These are phyloP conservation scores for Montipora foliosa DNA, from an alignment of 64 coral and sea anemone species.

Conservation along the genomic window DNA sequence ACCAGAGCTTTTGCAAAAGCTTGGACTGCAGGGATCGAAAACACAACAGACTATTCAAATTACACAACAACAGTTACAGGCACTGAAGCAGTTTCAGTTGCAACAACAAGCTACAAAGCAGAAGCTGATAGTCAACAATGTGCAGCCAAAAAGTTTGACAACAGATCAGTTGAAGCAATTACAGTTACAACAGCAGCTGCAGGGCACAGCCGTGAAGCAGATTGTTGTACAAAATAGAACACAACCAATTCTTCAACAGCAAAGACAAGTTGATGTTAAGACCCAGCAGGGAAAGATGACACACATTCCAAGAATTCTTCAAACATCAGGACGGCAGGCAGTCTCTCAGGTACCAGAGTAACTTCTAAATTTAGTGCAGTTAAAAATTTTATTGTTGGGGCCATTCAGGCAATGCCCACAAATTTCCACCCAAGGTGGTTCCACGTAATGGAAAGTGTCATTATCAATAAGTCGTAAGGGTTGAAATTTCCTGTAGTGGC, in stretches of 20 bases:
- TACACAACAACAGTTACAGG: constrained; percentile 88
- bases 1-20: constrained; percentile 86
- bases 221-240: constrained; percentile 48
- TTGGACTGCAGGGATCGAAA: constrained; percentile 80
- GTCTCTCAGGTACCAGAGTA: constrained; percentile 18
- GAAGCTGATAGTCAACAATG: constrained; percentile 48
- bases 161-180: constrained; percentile 86
- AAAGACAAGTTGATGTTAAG: constrained; percentile 61
- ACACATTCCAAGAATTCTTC: constrained; percentile 75
- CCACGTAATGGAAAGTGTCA: no score
- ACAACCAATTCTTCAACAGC: constrained; percentile 53
- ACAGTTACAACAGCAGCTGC: constrained; percentile 72
- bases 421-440: no score
- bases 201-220: constrained; percentile 61
- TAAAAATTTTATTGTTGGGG: no score
- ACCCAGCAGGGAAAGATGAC: constrained; percentile 32
- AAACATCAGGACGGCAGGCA: constrained; percentile 64
- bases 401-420: no score
- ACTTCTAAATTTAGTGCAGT: no score
- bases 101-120: constrained; percentile 71
- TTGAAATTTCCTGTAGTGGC: no score
- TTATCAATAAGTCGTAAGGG: no score
- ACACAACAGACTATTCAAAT: constrained; percentile 92
- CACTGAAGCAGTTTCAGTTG: constrained; percentile 80
- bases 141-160: constrained; percentile 57